phyloP scores from a whole-genome alignment of 2,113 vertebrate genomes.

The Stegostoma tigrinum region DNA sequence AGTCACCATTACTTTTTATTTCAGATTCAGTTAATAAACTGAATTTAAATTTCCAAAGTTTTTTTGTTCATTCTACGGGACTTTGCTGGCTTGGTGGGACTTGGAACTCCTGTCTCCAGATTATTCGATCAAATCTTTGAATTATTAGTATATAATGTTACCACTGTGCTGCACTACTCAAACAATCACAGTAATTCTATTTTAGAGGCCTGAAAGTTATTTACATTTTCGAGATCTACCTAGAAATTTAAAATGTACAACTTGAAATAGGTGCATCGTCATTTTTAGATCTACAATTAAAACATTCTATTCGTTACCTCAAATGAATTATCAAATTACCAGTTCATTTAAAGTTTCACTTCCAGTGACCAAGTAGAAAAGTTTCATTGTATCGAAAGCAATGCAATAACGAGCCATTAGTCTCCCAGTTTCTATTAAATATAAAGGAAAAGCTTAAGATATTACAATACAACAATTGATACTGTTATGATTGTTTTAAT shows the following conservation, averaged over 20 bases:
- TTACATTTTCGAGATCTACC: not conserved
- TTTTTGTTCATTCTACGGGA: too few species aligned
- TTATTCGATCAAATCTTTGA: not conserved
- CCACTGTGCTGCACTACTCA: not conserved
- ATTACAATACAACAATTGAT: not conserved
- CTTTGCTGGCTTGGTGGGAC: not conserved
- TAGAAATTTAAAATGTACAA: not conserved
- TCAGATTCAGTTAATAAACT: not conserved
- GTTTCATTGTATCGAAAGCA: constrained; percentile 87
- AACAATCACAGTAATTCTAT: not conserved
- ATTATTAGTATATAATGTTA: not conserved
- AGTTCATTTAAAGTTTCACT: constrained; percentile 77
- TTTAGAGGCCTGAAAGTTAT: not conserved
- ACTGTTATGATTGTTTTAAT: not conserved
- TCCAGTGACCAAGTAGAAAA: constrained; percentile 72
- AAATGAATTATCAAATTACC: constrained; percentile 56
- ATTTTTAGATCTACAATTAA: not conserved
- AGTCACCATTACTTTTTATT: too few species aligned
- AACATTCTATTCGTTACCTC: not conserved
- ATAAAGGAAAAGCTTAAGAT: not conserved
- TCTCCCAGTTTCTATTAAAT: constrained; percentile 71
- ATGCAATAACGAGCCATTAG: constrained; percentile 90
- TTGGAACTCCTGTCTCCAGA: not conserved
- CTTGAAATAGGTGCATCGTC: not conserved
- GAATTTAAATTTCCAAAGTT: not conserved